Conservation (phyloP, 2,113 vertebrate species). For the Oophaga pumilio region DNA sequence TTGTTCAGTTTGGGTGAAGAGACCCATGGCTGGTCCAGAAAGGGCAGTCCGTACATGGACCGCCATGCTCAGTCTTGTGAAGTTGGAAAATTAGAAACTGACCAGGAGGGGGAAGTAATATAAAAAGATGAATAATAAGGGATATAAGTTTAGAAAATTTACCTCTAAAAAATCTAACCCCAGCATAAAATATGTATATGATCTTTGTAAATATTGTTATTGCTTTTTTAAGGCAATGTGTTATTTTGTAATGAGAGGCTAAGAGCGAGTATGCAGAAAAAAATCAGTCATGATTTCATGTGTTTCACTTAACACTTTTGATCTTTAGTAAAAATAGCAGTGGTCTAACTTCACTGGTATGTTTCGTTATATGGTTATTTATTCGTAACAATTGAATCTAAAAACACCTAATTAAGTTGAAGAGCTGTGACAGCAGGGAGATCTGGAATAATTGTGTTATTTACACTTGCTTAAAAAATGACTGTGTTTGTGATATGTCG, state of each 20-base stretch:
- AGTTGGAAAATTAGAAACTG: too few species aligned
- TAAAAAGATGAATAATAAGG: too few species aligned
- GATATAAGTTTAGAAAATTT: too few species aligned
- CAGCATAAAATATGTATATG: background rate
- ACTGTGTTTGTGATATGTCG: slow-evolving; percentile 38
- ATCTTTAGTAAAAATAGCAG: slow-evolving; percentile 46
- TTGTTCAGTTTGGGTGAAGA: too few species aligned
- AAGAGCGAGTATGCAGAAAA: background rate
- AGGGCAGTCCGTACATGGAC: too few species aligned
- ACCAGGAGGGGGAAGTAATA: too few species aligned
- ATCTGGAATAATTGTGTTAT: slow-evolving; percentile 55
- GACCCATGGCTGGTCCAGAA: too few species aligned
- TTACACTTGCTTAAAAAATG: slow-evolving; percentile 44
- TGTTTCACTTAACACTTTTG: slow-evolving; percentile 28
- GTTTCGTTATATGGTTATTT: slow-evolving; percentile 51
- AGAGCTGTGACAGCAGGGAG: slow-evolving; percentile 48
- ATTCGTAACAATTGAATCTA: slow-evolving; percentile 50
- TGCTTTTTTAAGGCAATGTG: background rate
- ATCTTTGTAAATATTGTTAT: background rate
- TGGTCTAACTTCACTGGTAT: slow-evolving; percentile 34
- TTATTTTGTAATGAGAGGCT: background rate
- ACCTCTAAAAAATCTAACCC: too few species aligned
- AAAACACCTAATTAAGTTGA: slow-evolving; percentile 56
- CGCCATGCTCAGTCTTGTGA: too few species aligned
- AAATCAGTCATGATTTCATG: background rate